phyloP scores from a whole-genome alignment of 92 coral and sea anemone species.

The Phenganax subtilis region DNA sequence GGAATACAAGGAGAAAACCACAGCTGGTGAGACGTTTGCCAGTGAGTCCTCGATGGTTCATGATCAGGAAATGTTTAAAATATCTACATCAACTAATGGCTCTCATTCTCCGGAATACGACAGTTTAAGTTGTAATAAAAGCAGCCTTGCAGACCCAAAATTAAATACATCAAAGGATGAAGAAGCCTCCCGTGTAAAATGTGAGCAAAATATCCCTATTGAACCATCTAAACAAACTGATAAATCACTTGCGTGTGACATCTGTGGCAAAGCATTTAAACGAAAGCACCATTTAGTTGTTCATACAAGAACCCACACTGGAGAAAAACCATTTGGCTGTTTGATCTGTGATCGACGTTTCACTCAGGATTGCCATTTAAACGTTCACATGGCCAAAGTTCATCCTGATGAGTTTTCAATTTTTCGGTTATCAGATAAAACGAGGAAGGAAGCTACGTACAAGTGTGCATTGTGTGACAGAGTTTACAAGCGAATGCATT shows the following conservation, averaged over 20 bases:
- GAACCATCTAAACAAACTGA: background rate
- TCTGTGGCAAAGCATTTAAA: slow-evolving; percentile 15
- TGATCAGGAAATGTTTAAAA: slow-evolving; percentile 13
- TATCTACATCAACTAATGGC: background rate
- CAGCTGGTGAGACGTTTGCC: background rate
- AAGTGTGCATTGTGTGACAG: background rate
- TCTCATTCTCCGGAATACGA: background rate
- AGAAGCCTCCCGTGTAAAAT: no score
- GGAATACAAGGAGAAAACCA: background rate
- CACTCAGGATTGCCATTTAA: slow-evolving; percentile 17
- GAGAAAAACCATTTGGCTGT: background rate
- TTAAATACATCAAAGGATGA: background rate
- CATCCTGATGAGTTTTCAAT: background rate
- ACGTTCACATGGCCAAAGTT: slow-evolving; percentile 12
- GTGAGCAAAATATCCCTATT: no score
- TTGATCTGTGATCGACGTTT: background rate
- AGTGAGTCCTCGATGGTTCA: slow-evolving; percentile 3
- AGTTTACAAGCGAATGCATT: slow-evolving; percentile 20
- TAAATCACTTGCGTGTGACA: slow-evolving; percentile 10
- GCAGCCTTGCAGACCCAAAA: background rate
- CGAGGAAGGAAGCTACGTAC: background rate
- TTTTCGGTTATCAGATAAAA: background rate
- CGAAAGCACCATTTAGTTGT: slow-evolving; percentile 8
- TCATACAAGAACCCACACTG: slow-evolving; percentile 7
- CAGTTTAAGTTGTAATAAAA: background rate